Conservation (phyloP, 2,888 invertebrate genomes). For the Oligia strigilis region DNA sequence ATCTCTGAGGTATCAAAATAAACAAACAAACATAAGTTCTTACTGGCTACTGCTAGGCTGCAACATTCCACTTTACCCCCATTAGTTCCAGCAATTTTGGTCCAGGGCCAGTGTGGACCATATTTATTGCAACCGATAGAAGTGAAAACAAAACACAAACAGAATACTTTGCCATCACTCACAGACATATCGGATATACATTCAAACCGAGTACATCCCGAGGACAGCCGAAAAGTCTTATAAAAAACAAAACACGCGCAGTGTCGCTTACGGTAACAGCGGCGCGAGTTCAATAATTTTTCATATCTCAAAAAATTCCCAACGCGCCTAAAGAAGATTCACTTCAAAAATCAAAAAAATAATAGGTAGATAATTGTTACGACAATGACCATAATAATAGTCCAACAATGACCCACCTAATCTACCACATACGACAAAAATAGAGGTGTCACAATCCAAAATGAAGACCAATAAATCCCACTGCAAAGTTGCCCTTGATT, state of each 20-base stretch:
- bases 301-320: too few species aligned
- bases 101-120: neutral
- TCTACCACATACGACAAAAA: neutral
- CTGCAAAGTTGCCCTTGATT: conserved; percentile 21
- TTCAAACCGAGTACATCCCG: too few species aligned
- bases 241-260: too few species aligned
- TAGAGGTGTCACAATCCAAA: conserved; percentile 1
- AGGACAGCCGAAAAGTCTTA: too few species aligned
- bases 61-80: neutral
- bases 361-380: too few species aligned
- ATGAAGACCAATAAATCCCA: conserved; percentile 8
- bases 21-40: neutral
- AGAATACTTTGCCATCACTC: too few species aligned
- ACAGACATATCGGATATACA: too few species aligned
- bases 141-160: too few species aligned
- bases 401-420: neutral
- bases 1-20: neutral
- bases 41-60: neutral
- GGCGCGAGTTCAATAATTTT: too few species aligned
- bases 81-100: neutral
- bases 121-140: neutral
- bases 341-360: neutral
- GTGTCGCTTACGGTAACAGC: too few species aligned
- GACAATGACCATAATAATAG: neutral
- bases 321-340: too few species aligned